phyloP scores from a whole-genome alignment of 2,113 vertebrate species.

The Leptodactylus fuscus region DNA sequence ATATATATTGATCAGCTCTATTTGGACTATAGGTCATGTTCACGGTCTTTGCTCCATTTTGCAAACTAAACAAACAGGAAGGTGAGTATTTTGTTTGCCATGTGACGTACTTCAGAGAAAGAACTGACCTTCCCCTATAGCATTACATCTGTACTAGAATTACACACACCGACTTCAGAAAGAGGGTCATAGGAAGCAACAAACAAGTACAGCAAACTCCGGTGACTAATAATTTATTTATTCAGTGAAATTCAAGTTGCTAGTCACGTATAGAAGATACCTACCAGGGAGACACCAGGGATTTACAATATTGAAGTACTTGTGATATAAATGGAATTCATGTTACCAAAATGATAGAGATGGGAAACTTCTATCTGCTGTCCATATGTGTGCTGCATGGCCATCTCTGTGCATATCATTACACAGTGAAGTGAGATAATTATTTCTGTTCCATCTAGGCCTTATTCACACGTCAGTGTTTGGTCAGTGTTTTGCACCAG shows the following conservation, averaged over 20 bases:
- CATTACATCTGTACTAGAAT: constrained; percentile 1
- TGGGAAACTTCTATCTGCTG: no score
- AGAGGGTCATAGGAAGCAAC: background rate
- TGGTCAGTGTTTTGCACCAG: no score
- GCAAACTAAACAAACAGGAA: background rate
- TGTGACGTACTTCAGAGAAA: background rate
- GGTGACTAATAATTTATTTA: background rate
- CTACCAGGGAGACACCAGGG: background rate
- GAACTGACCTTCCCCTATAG: background rate
- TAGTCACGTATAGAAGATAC: background rate
- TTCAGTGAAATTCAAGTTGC: background rate
- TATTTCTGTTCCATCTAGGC: no score
- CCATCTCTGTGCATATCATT: no score
- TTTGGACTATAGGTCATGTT: background rate
- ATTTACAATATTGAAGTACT: no score
- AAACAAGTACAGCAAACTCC: background rate
- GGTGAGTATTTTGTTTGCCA: background rate
- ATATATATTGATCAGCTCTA: no score
- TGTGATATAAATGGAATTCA: no score
- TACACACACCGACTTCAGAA: background rate
- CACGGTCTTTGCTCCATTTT: background rate
- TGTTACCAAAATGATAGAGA: no score
- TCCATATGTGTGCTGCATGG: no score
- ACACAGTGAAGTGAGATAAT: no score
- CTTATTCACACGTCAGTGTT: no score